Conservation (phyloP, 2,888 invertebrate species). For the Lampropteryx suffumata region DNA sequence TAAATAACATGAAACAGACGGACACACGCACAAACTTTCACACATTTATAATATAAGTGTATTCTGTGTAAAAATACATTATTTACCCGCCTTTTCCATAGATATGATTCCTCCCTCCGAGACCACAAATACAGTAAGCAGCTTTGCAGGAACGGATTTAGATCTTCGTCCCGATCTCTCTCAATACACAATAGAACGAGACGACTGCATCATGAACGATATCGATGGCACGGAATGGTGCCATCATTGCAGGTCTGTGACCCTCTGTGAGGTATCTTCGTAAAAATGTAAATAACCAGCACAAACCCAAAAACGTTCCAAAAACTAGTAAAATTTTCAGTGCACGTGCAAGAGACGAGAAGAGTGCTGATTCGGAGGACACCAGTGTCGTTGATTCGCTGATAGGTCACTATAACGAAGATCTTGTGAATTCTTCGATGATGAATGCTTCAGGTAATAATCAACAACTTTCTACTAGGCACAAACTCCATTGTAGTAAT, state of each 20-base stretch:
- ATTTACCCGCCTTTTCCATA: not conserved
- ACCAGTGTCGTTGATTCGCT: constrained; percentile 20
- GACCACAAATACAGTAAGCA: constrained; percentile 37
- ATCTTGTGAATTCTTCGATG: constrained; percentile 1
- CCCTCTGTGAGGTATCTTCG: not conserved
- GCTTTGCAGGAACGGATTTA: constrained; percentile 36
- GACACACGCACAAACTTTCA: too few species aligned
- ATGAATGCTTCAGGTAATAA: constrained; percentile 13
- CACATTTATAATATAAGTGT: too few species aligned
- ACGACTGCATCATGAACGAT: constrained; percentile 40
- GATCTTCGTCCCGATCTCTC: constrained; percentile 43
- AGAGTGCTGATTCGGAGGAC: constrained; percentile 9
- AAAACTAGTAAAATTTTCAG: too few species aligned
- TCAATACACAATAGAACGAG: constrained; percentile 37
- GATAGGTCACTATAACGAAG: constrained; percentile 13
- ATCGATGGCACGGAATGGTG: constrained; percentile 37
- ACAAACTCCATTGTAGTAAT: too few species aligned
- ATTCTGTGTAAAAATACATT: too few species aligned
- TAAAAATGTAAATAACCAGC: too few species aligned
- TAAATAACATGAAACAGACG: too few species aligned
- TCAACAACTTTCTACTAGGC: too few species aligned
- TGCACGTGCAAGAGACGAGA: constrained; percentile 20
- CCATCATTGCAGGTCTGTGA: constrained; percentile 25
- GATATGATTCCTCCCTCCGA: constrained; percentile 27
- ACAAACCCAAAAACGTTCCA: too few species aligned